A percentile compares a stretch with the other conserved stretches of the same genome.
Evolutionary conservation across 2,888 invertebrate genomes (phyloP).

Genomic region (Agriopis marginaria): DNA sequence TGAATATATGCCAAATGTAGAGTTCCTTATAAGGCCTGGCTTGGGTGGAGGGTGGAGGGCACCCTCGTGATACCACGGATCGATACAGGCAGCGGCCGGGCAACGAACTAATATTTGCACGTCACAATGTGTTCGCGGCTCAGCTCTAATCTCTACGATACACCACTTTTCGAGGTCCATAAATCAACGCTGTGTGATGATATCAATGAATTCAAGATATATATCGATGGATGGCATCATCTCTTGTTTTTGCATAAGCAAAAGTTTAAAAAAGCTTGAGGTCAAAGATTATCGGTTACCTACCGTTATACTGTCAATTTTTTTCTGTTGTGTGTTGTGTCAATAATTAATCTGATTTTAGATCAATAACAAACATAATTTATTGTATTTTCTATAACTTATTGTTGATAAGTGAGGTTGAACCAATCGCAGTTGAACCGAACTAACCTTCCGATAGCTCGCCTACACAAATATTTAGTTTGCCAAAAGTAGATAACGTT

Average conservation of each 20-base stretch:
- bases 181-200: constrained; percentile 30
- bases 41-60: constrained; percentile 38
- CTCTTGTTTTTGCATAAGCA: constrained; percentile 30
- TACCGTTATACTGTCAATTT: not conserved
- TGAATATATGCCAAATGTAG: constrained; percentile 1
- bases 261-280: constrained; percentile 20
- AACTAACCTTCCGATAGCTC: constrained; percentile 23
- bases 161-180: constrained; percentile 40
- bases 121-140: constrained; percentile 50
- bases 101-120: constrained; percentile 63
- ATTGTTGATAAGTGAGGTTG: too few relatives aligned
- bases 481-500: constrained; percentile 34
- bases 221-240: not conserved
- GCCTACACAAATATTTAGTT: constrained; percentile 30
- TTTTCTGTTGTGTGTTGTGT: not conserved
- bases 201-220: not conserved
- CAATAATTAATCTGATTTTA: not conserved
- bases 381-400: too few relatives aligned
- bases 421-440: constrained; percentile 2
- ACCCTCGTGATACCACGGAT: constrained; percentile 62
- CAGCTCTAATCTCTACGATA: constrained; percentile 43
- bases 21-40: constrained; percentile 16
- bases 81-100: constrained; percentile 64
- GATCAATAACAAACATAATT: too few relatives aligned
- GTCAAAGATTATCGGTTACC: constrained; percentile 6